A percentile compares a stretch with the other conserved stretches of the same genome.
Evolutionary conservation across 2,797 vertebrate species (phyloP).

Genomic region (Lophotriccus pileatus): DNA sequence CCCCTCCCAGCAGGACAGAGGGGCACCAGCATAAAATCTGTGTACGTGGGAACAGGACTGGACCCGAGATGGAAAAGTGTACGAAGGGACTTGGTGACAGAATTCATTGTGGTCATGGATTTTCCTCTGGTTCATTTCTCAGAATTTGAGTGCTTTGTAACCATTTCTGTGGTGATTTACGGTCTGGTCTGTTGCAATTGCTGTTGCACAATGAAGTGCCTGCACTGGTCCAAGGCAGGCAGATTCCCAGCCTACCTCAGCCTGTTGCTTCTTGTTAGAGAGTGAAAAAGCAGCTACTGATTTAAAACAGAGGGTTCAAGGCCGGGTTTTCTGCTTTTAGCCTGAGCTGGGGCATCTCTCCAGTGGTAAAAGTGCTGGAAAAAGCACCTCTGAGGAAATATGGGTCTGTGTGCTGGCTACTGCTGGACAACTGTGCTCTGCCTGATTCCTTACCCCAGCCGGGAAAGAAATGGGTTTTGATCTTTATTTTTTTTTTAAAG

Average conservation of each 20-base stretch:
- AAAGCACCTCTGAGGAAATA: neutral
- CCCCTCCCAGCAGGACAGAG: neutral
- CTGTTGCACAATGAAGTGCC: slow-evolving; percentile 23
- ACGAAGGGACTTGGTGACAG: neutral
- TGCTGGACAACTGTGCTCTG: neutral
- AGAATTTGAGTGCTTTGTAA: neutral
- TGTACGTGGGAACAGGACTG: neutral
- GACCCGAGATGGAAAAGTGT: neutral
- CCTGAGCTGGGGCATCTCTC: neutral
- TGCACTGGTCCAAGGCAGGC: neutral
- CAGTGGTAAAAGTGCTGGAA: neutral
- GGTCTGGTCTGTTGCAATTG: neutral
- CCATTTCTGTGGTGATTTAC: neutral
- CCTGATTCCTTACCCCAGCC: neutral
- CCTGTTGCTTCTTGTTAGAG: slow-evolving; percentile 47
- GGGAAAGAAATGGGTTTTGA: neutral
- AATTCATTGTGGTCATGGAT: neutral
- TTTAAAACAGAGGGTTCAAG: neutral
- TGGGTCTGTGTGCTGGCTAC: accelerated
- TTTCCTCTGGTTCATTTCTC: neutral
- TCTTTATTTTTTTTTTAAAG: neutral
- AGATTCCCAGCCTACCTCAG: neutral
- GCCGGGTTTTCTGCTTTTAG: neutral
- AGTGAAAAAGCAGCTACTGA: neutral
- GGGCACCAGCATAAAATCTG: neutral